These are phyloP conservation scores for Tolypeutes matacus DNA, from an alignment of 2,797 vertebrate species.

Conservation along the genomic window DNA sequence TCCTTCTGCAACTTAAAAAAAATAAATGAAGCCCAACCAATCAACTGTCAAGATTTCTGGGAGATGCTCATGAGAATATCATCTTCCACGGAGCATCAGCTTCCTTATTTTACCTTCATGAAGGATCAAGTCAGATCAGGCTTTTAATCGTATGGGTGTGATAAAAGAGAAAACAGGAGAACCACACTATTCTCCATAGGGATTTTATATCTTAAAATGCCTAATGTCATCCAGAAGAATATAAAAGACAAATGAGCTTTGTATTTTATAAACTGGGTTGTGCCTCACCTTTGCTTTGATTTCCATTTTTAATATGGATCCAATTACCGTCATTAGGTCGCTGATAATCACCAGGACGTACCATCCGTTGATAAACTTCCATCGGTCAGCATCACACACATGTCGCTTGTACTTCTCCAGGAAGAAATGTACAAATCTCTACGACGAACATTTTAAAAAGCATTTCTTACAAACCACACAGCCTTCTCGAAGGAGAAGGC, in stretches of 20 bases:
- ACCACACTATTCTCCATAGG: neutral
- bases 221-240: neutral
- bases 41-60: neutral
- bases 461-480: constrained; percentile 56
- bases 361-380: constrained; percentile 97
- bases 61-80: too few relatives aligned
- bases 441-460: constrained; percentile 47
- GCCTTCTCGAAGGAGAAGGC: constrained; percentile 28
- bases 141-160: neutral
- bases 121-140: neutral
- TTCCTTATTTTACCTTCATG: neutral
- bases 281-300: constrained; percentile 96
- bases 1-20: neutral
- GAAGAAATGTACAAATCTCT: constrained; percentile 95
- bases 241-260: neutral
- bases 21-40: neutral
- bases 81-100: neutral
- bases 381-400: constrained; percentile 91
- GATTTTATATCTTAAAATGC: neutral
- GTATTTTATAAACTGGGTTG: neutral
- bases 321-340: constrained; percentile 94
- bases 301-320: constrained; percentile 98
- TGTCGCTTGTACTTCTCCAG: constrained; percentile 91
- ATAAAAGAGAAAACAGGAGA: neutral
- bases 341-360: constrained; percentile 96